A percentile compares a stretch with the other conserved stretches of the same genome.
Evolutionary conservation across 2,888 invertebrate species (phyloP).

Genomic region (Philaethria dido): DNA sequence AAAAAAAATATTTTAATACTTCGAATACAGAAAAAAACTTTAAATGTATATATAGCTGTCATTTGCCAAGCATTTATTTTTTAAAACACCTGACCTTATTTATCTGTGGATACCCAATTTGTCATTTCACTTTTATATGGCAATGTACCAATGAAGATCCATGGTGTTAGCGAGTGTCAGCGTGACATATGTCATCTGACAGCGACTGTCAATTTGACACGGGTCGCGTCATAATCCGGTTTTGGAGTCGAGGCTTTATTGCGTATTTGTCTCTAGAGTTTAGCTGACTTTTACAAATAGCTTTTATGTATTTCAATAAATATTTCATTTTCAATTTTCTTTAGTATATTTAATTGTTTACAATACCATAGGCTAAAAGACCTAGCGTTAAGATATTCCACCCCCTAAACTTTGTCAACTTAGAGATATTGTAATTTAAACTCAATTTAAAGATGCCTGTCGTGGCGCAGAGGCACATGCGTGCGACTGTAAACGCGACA

Average conservation of each 20-base stretch:
- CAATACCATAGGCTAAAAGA: no score
- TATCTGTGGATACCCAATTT: constrained; percentile 9
- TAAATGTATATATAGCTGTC: no score
- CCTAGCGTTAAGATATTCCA: no score
- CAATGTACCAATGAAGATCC: constrained; percentile 32
- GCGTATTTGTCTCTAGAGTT: constrained; percentile 29
- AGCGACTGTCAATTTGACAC: constrained; percentile 34
- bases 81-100: constrained; percentile 1
- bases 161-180: constrained; percentile 27
- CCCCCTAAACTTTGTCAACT: no score
- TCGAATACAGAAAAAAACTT: no score
- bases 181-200: constrained; percentile 31
- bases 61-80: neutral
- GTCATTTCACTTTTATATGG: constrained; percentile 10
- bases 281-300: constrained; percentile 22
- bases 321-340: neutral
- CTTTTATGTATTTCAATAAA: constrained; percentile 13
- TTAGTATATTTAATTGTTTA: neutral
- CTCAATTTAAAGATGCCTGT: no score
- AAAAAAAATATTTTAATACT: no score
- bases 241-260: constrained; percentile 28
- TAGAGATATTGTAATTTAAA: no score
- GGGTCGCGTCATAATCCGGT: constrained; percentile 35
- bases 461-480: no score
- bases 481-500: no score